A percentile compares a stretch with the other conserved stretches of the same genome.
Conservation (phyloP, 2,888 invertebrate species). For the Dusona sp. region DNA sequence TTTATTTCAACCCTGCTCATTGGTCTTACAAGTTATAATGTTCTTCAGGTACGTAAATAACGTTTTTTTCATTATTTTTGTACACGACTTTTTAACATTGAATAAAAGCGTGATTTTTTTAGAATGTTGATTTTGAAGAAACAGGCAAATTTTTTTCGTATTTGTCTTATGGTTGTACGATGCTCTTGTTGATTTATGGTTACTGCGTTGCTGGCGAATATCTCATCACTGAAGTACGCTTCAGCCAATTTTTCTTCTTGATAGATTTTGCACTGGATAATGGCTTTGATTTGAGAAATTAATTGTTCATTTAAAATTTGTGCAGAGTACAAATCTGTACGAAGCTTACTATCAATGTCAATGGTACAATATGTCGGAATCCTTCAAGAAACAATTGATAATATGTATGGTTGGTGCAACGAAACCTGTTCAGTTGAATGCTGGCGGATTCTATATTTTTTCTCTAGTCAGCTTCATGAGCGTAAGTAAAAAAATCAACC, state of each 20-base stretch:
- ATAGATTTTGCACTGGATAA: neutral
- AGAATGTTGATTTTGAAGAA: conserved; percentile 54
- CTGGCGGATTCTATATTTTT: conserved; percentile 65
- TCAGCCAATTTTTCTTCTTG: neutral
- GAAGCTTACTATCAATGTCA: conserved; percentile 33
- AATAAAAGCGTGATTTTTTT: neutral
- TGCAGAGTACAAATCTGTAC: conserved; percentile 24
- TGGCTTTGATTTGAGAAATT: neutral
- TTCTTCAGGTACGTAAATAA: conserved; percentile 39
- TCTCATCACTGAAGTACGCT: conserved; percentile 62
- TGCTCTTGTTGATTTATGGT: conserved; percentile 62
- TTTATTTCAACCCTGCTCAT: conserved; percentile 56
- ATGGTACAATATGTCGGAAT: conserved; percentile 32
- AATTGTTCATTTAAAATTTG: neutral
- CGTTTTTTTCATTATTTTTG: neutral
- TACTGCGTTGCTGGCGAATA: conserved; percentile 67
- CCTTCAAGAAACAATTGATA: conserved; percentile 64
- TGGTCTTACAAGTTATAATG: conserved; percentile 59
- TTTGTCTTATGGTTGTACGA: conserved; percentile 46
- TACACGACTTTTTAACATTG: neutral
- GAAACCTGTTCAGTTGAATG: conserved; percentile 56
- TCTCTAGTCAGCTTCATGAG: conserved; percentile 55
- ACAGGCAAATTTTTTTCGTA: conserved; percentile 52
- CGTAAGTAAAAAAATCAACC: conserved; percentile 41
- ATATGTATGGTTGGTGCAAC: conserved; percentile 64